Evolutionary conservation across 2,888 invertebrate genomes (phyloP).

Genomic region (Chymomyza fuscimana): DNA sequence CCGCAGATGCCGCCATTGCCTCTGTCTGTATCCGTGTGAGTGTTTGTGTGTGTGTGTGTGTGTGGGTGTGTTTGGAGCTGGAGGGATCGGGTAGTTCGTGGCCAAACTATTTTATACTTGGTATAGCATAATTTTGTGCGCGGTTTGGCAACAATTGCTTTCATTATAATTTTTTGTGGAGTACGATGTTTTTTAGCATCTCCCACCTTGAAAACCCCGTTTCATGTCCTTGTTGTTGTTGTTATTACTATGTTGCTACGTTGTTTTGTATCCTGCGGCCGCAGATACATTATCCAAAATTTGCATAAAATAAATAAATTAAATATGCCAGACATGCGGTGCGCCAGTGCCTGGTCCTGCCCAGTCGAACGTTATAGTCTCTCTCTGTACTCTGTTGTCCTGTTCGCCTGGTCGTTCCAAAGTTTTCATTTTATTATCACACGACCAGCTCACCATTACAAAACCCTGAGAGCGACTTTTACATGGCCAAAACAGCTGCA

Average conservation of each 20-base stretch:
- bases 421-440: conserved; percentile 73
- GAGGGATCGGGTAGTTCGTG: neutral
- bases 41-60: neutral
- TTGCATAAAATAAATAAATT: conserved; percentile 79
- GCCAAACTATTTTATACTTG: conserved; percentile 34
- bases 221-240: conserved; percentile 32
- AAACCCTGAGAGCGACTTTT: conserved; percentile 1
- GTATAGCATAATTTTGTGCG: conserved; percentile 69
- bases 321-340: conserved; percentile 76
- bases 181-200: conserved; percentile 17
- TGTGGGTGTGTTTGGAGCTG: neutral
- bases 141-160: conserved; percentile 75
- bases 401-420: conserved; percentile 36
- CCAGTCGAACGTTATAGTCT: neutral
- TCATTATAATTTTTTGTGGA: conserved; percentile 63
- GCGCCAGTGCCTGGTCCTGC: conserved; percentile 36
- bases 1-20: conserved; percentile 52
- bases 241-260: conserved; percentile 39
- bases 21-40: neutral
- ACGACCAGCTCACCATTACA: conserved; percentile 41
- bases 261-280: conserved; percentile 71
- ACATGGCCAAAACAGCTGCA: neutral
- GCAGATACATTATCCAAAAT: conserved; percentile 77
- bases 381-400: neutral
- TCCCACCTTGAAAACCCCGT: conserved; percentile 56